Evolutionary conservation across 2,797 vertebrate species (phyloP).

Genomic region (Sebastes nivosus): DNA sequence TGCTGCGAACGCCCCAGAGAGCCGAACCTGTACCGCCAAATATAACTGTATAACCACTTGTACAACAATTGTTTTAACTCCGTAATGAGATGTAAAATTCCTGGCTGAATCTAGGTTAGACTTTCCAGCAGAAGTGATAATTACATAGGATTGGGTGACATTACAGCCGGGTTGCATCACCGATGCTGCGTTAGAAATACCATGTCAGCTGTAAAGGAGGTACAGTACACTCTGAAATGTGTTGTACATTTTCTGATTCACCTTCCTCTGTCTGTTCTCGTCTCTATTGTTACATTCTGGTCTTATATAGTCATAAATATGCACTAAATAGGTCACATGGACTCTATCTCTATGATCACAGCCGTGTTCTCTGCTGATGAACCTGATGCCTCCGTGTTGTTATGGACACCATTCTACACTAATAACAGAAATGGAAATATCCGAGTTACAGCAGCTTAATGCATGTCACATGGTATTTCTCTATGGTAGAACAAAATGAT

Average conservation of each 20-base stretch:
- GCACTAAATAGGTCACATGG: background rate
- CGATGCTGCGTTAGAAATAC: background rate
- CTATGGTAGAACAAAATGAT: background rate
- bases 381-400: background rate
- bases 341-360: background rate
- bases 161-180: constrained; percentile 63
- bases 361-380: background rate
- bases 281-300: background rate
- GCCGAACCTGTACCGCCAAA: background rate
- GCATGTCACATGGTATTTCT: background rate
- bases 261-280: background rate
- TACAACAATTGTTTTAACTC: constrained; percentile 25
- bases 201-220: constrained; percentile 10
- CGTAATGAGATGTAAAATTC: constrained; percentile 26
- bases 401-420: background rate
- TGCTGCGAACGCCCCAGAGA: constrained; percentile 5
- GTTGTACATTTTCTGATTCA: background rate
- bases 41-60: background rate
- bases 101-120: constrained; percentile 47
- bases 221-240: background rate
- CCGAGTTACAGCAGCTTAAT: background rate
- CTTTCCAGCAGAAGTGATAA: constrained; percentile 22
- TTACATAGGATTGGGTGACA: constrained; percentile 24
- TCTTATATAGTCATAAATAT: background rate
- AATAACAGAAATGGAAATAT: background rate